phyloP scores from a whole-genome alignment of 2,797 vertebrate genomes.

The Danio jaintianensis region DNA sequence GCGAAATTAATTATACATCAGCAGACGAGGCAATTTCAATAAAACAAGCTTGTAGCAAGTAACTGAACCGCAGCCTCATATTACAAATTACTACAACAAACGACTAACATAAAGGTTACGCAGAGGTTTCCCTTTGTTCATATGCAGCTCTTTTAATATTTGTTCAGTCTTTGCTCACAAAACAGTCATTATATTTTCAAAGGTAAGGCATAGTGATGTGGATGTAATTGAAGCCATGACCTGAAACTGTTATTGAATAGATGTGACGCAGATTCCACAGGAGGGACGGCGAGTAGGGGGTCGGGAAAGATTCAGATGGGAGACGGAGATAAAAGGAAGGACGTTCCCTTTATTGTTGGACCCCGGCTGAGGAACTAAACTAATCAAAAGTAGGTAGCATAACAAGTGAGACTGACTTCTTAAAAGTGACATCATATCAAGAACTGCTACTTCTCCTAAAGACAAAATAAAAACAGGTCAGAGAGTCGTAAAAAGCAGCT shows the following conservation, averaged over 20 bases:
- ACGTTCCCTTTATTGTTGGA: constrained; percentile 53
- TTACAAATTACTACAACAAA: constrained; percentile 28
- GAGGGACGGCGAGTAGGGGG: constrained; percentile 57
- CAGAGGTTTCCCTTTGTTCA: constrained; percentile 35
- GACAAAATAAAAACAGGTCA: background rate
- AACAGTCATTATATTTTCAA: constrained; percentile 65
- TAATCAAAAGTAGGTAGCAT: constrained; percentile 21
- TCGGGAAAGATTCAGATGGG: constrained; percentile 25
- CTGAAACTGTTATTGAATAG: constrained; percentile 61
- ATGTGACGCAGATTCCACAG: constrained; percentile 63
- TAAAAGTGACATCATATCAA: constrained; percentile 16
- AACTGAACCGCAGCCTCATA: background rate
- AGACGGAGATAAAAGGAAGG: constrained; percentile 65
- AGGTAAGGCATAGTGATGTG: constrained; percentile 61
- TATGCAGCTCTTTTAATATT: constrained; percentile 61
- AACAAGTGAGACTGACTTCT: constrained; percentile 6
- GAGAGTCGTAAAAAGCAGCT: background rate
- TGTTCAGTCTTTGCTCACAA: constrained; percentile 55
- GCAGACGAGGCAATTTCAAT: constrained; percentile 16
- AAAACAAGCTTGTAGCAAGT: constrained; percentile 32
- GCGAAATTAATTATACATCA: constrained; percentile 6
- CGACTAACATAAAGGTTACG: constrained; percentile 22
- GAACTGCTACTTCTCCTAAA: background rate
- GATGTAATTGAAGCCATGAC: constrained; percentile 54
- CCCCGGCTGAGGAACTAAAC: constrained; percentile 14